These are phyloP conservation scores for Epiblema foenella DNA, from an alignment of 2,888 invertebrate species.

Conservation along the genomic window DNA sequence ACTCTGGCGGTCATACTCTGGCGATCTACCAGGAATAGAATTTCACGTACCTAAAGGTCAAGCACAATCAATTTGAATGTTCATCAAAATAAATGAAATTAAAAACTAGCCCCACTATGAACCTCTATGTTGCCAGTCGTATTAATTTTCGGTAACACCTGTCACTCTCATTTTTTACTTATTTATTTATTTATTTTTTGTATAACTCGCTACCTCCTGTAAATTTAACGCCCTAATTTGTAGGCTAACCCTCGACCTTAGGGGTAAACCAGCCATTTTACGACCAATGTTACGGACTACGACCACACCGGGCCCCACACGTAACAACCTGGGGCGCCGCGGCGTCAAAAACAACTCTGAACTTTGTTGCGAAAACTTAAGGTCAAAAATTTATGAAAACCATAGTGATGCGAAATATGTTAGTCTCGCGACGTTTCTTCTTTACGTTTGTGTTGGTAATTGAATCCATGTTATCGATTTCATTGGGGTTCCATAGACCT, in stretches of 20 bases:
- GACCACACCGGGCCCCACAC: slow-evolving; percentile 18
- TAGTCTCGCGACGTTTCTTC: not conserved
- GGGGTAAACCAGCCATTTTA: slow-evolving; percentile 61
- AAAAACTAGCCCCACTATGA: too few relatives aligned
- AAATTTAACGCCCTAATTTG: slow-evolving; percentile 20
- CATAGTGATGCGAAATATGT: not conserved
- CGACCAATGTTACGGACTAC: slow-evolving; percentile 49
- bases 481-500: slow-evolving; percentile 29
- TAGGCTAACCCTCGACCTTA: slow-evolving; percentile 48
- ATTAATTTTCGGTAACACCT: too few relatives aligned
- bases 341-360: not conserved
- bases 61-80: too few relatives aligned
- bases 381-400: not conserved
- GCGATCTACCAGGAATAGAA: too few relatives aligned
- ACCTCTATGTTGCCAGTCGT: too few relatives aligned
- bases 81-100: too few relatives aligned
- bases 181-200: too few relatives aligned
- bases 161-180: too few relatives aligned
- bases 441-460: slow-evolving; percentile 47
- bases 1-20: too few relatives aligned
- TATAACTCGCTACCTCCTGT: slow-evolving; percentile 8
- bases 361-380: not conserved
- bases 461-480: slow-evolving; percentile 51
- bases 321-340: not conserved
- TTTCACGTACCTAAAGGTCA: too few relatives aligned